phyloP scores from a whole-genome alignment of 2,113 vertebrate genomes.

The Chrysochloris asiatica region DNA sequence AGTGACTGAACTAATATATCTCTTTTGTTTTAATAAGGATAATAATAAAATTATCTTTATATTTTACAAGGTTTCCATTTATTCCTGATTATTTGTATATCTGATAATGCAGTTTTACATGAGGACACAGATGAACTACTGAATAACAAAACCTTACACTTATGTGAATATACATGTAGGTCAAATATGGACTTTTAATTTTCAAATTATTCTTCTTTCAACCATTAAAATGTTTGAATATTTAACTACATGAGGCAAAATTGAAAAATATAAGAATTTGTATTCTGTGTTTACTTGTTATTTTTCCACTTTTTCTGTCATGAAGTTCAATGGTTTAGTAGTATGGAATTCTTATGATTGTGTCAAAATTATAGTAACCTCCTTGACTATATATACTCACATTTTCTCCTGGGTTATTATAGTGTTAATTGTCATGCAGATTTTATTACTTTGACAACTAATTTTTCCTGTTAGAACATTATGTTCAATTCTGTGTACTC shows the following conservation, averaged over 20 bases:
- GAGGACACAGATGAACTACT: not conserved
- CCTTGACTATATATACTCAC: not conserved
- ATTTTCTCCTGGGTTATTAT: not conserved
- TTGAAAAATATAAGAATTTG: no score
- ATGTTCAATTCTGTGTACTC: not conserved
- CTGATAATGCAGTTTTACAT: no score
- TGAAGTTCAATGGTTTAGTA: not conserved
- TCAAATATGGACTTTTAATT: not conserved
- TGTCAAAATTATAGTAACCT: not conserved
- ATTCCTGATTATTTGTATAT: not conserved
- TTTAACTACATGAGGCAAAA: not conserved
- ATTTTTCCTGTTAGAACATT: conserved; percentile 8
- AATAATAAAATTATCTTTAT: not conserved
- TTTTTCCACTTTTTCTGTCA: not conserved
- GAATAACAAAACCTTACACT: not conserved
- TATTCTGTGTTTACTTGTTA: not conserved
- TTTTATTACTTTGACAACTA: not conserved
- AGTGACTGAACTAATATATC: conserved; percentile 60
- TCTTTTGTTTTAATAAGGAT: conserved; percentile 65
- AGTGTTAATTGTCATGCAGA: not conserved
- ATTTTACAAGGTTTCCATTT: conserved; percentile 4
- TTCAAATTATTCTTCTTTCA: not conserved
- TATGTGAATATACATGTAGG: not conserved
- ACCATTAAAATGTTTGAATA: not conserved
- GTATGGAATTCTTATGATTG: not conserved